Conservation (phyloP, 2,888 invertebrate genomes). For the Andrena fulva region DNA sequence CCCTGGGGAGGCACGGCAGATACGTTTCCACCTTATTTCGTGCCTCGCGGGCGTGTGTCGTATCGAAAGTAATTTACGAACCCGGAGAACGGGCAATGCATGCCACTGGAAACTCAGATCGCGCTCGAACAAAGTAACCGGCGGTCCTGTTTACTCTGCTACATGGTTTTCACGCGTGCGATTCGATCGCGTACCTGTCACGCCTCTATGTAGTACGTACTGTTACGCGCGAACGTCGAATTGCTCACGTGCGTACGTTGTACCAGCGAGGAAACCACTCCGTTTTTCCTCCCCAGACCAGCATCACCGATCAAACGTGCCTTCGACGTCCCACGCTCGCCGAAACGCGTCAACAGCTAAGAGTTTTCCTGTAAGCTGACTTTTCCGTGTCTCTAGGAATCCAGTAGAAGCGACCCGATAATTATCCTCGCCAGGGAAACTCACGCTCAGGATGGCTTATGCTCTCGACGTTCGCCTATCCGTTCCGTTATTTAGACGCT, state of each 20-base stretch:
- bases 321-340: neutral
- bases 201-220: neutral
- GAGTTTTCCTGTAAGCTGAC: constrained; percentile 6
- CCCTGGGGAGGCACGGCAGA: neutral
- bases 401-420: neutral
- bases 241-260: neutral
- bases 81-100: neutral
- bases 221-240: constrained; percentile 10
- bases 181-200: constrained; percentile 24
- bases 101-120: neutral
- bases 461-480: neutral
- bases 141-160: neutral
- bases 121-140: constrained; percentile 10
- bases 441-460: neutral
- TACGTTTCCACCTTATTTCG: constrained; percentile 11
- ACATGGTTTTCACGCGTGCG: constrained; percentile 9
- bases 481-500: constrained; percentile 2
- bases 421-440: constrained; percentile 6
- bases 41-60: neutral
- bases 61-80: constrained; percentile 18
- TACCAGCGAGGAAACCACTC: constrained; percentile 12
- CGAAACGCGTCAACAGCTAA: neutral
- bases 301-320: neutral
- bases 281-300: neutral
- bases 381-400: constrained; percentile 23